phyloP scores from a whole-genome alignment of 2,797 vertebrate genomes.

The Oophaga sylvatica region DNA sequence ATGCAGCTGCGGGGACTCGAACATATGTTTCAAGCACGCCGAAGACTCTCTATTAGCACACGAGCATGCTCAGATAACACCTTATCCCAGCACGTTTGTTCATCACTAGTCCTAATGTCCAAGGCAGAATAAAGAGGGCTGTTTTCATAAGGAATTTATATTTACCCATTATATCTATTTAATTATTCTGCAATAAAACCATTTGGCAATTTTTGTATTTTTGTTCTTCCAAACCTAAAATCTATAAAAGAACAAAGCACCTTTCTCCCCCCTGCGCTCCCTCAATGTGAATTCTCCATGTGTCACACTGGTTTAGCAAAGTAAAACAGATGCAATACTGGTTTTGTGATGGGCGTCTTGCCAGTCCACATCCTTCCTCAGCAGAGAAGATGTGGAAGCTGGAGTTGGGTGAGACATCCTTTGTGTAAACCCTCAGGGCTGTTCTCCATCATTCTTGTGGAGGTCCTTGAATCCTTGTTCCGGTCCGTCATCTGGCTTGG shows the following conservation, averaged over 20 bases:
- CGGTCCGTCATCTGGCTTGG: slow-evolving; percentile 41
- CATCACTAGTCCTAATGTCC: background rate
- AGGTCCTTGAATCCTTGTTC: slow-evolving; percentile 25
- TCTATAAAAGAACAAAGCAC: background rate
- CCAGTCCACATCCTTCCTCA: slow-evolving; percentile 60
- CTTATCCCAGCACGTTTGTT: too few relatives aligned
- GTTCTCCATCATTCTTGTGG: slow-evolving; percentile 17
- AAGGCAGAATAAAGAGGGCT: background rate
- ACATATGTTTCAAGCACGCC: too few relatives aligned
- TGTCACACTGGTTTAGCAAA: slow-evolving; percentile 51
- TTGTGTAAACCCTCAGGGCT: slow-evolving; percentile 49
- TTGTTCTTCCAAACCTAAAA: background rate
- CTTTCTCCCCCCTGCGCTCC: background rate
- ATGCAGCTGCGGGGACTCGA: too few relatives aligned
- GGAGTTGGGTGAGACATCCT: slow-evolving; percentile 55
- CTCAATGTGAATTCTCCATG: slow-evolving; percentile 21
- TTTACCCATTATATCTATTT: background rate
- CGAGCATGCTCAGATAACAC: too few relatives aligned
- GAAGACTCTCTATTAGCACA: too few relatives aligned
- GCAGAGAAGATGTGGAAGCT: slow-evolving; percentile 45
- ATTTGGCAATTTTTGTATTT: background rate
- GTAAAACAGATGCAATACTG: slow-evolving; percentile 55
- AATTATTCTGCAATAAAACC: background rate
- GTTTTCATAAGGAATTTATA: background rate
- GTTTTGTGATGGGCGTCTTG: slow-evolving; percentile 53